Conservation (phyloP, 2,888 invertebrate genomes). For the Gisinianus flammeolus region DNA sequence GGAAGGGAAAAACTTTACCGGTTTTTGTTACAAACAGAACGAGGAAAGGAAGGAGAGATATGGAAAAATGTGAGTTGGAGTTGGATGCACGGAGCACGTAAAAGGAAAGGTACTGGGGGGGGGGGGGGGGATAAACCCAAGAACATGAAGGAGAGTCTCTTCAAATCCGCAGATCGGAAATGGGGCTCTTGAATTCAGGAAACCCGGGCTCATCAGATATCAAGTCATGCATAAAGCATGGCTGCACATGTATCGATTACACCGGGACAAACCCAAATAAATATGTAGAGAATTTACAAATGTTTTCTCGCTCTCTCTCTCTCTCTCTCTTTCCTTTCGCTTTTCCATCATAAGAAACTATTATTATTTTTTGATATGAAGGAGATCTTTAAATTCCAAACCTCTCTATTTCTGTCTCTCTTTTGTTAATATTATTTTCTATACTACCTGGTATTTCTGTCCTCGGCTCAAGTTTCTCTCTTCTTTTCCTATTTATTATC, state of each 20-base stretch:
- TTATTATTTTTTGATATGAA: too few species aligned
- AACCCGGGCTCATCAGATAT: slow-evolving; percentile 23
- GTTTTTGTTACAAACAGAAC: too few species aligned
- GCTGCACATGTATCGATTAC: neutral
- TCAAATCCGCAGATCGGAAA: slow-evolving; percentile 17
- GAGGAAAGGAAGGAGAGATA: neutral
- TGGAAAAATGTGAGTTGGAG: neutral
- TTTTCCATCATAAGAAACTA: too few species aligned
- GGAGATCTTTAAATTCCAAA: too few species aligned
- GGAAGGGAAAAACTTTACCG: neutral
- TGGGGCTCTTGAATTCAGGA: slow-evolving; percentile 21
- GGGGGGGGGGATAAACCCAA: too few species aligned
- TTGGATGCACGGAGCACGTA: neutral
- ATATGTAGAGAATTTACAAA: neutral
- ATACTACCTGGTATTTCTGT: too few species aligned
- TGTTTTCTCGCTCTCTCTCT: neutral
- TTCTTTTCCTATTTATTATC: too few species aligned
- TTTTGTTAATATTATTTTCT: too few species aligned
- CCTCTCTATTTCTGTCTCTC: too few species aligned
- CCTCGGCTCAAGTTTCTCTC: too few species aligned
- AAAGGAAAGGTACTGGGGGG: neutral
- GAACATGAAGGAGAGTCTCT: slow-evolving; percentile 1
- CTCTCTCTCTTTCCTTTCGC: neutral
- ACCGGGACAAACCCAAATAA: neutral
- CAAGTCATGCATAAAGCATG: slow-evolving; percentile 19